Evolutionary conservation across 1,140 invertebrate species (phyloP).

Genomic region (Belonocnema kinseyi): DNA sequence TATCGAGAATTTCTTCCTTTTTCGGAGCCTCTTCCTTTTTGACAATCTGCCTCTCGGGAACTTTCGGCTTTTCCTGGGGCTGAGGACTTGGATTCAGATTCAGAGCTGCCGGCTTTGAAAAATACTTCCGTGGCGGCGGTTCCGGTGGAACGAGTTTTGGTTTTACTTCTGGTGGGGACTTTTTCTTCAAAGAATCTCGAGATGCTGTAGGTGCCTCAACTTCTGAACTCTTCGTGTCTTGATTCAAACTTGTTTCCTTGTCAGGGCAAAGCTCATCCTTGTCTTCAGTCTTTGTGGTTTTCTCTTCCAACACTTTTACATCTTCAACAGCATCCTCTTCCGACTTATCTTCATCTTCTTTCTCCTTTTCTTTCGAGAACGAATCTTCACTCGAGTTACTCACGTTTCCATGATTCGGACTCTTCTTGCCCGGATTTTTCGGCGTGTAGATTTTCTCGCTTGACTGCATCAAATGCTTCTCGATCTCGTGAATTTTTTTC

Average conservation of each 20-base stretch:
- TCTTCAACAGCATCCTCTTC: constrained; percentile 48
- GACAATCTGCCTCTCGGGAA: constrained; percentile 45
- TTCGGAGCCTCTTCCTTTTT: constrained; percentile 48
- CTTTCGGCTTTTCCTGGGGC: constrained; percentile 49
- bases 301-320: constrained; percentile 35
- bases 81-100: constrained; percentile 49
- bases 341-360: constrained; percentile 50
- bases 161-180: constrained; percentile 59
- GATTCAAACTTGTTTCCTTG: not conserved
- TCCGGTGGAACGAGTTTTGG: constrained; percentile 68
- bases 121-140: constrained; percentile 74
- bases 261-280: constrained; percentile 10
- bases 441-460: not conserved
- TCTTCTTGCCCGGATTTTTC: not conserved
- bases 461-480: constrained; percentile 43
- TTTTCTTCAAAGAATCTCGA: constrained; percentile 38
- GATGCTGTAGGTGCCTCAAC: not conserved
- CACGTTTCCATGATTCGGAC: not conserved
- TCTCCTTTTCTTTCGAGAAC: not conserved
- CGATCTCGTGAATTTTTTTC: constrained; percentile 54
- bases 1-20: constrained; percentile 45
- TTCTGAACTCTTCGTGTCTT: constrained; percentile 10
- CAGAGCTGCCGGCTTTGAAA: constrained; percentile 55
- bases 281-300: constrained; percentile 36
- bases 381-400: constrained; percentile 18